These are phyloP conservation scores for Pseudonaja textilis DNA, from an alignment of 2,113 vertebrate species.

Conservation along the genomic window DNA sequence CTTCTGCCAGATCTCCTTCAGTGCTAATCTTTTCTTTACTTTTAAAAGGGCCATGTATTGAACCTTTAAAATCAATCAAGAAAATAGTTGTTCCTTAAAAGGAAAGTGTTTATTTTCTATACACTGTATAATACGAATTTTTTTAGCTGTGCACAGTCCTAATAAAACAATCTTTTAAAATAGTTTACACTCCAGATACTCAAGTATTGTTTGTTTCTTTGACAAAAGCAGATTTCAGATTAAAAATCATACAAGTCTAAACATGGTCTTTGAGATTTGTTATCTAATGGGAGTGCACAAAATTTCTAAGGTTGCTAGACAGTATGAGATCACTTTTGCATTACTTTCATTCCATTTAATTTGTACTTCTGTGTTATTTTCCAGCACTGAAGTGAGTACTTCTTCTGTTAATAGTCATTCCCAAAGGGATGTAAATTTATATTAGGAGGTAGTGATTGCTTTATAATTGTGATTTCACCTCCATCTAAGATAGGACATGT, in stretches of 20 bases:
- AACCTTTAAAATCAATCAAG: not conserved
- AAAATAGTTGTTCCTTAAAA: not conserved
- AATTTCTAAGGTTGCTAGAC: not conserved
- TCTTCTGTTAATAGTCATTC: not conserved
- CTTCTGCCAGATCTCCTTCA: not conserved
- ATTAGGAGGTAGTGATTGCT: not conserved
- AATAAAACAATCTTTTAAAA: not conserved
- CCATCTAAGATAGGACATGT: not conserved
- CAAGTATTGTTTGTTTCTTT: not conserved
- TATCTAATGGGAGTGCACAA: not conserved
- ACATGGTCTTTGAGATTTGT: not conserved
- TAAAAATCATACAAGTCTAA: not conserved
- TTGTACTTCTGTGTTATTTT: not conserved
- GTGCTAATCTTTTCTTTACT: not conserved
- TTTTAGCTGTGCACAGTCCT: not conserved
- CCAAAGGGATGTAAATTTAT: not conserved
- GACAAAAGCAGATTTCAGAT: not conserved
- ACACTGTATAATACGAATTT: not conserved
- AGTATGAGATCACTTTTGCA: not conserved
- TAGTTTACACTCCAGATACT: not conserved
- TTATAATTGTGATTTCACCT: not conserved
- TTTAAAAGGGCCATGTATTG: not conserved
- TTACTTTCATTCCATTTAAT: not conserved
- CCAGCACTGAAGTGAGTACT: not conserved
- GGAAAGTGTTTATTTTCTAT: not conserved